Conservation (phyloP, 2,113 vertebrate species). For the Paedocypris sp. region DNA sequence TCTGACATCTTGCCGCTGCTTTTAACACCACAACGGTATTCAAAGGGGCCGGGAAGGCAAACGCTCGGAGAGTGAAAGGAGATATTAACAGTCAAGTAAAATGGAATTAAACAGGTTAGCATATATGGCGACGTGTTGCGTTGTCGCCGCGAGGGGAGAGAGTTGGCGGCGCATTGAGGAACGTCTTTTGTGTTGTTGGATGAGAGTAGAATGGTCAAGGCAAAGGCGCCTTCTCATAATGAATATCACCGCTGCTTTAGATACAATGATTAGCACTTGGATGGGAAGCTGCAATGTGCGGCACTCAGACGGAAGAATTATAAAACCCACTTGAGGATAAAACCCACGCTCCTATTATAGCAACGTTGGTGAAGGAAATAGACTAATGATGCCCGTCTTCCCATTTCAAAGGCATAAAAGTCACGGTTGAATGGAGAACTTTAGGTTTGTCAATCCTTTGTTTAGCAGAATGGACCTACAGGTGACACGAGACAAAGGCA, state of each 20-base stretch:
- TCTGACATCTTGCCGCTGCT: neutral
- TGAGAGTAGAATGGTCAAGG: constrained; percentile 22
- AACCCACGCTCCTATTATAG: constrained; percentile 50
- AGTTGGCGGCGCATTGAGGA: constrained; percentile 5
- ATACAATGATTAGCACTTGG: neutral
- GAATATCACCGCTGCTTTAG: constrained; percentile 13
- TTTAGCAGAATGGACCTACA: neutral
- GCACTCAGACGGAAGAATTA: neutral
- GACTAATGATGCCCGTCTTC: constrained; percentile 52
- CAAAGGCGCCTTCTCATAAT: constrained; percentile 1
- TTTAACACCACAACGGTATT: neutral
- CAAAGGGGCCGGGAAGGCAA: neutral
- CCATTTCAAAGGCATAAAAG: constrained; percentile 57
- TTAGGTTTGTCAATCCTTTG: constrained; percentile 50
- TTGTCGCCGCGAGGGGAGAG: neutral
- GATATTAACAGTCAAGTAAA: neutral
- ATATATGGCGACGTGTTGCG: neutral
- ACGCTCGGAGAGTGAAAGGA: neutral
- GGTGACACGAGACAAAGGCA: neutral
- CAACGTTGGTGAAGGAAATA: constrained; percentile 56
- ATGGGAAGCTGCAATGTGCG: neutral
- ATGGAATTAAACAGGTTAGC: constrained; percentile 7
- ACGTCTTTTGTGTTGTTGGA: constrained; percentile 5
- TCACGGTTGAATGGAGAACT: constrained; percentile 51
- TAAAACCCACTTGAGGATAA: constrained; percentile 48